Evolutionary conservation across 2,888 invertebrate species (phyloP), one percentile per base, ranked within the genome.

Genomic region (Sarcophaga subvicina): DNA sequence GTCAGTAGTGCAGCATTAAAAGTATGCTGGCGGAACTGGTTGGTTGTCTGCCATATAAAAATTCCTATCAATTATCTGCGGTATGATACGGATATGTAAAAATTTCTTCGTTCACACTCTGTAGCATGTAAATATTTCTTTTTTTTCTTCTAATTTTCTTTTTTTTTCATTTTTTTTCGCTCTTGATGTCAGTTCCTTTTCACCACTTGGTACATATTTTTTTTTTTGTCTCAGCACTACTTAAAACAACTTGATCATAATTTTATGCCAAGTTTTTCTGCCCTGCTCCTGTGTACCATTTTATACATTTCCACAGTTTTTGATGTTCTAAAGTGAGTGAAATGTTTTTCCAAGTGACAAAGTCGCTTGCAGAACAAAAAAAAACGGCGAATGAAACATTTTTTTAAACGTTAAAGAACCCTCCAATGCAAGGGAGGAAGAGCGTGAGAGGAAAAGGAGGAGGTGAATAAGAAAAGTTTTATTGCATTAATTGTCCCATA

Each of bases 401-500:
- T 37, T 27, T 54, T 54, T 14, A 5, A 54, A 54, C 14, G 17
- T 2, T 54, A 54, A 54, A 54, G 54, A 54, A 17, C 54, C 17
- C 54, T 54, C 5, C 17, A 17, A 17, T 17, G 5, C 4, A 14
- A 14, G 54, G 12, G 17, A 14, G 11, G 4, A 17, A 17, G 54
- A 54, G 54, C 4, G 3, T 4, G 17, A 54, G 54, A 54, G 54
- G 17, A 1, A 0, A 17, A 54, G 54, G 14, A 49, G 47, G 37
- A 37, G 37, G 37, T 8, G 37, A 37, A 37, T 37, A 20, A 20
- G 47, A 84, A 82, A 87, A 85, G 80, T 85, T 88, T 88, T 88
- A 88, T 88, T 88, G 78, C 87, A 85, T 88, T 88, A 88, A 85
- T 87, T 88, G 87, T 85, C 80, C 83, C 83, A 83, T 85, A 80